Evolutionary conservation across 37 sponge, comb jelly and placozoan genomes (phyloP), one percentile per base, ranked within the genome.

Genomic region (Aplysina aerophoba): DNA sequence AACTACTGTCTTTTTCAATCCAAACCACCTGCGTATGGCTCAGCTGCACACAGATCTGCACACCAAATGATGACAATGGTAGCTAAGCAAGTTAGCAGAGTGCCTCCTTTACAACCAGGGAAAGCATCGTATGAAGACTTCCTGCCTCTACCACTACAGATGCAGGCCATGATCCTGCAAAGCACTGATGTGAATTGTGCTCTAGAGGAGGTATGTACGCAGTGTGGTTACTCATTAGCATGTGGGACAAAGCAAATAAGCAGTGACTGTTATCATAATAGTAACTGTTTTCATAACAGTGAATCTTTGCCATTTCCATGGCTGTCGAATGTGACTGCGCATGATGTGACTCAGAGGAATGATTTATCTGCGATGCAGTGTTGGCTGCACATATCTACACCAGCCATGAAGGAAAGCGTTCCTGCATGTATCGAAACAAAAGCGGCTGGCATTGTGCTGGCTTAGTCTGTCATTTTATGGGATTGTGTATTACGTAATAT

Each of bases 91-190:
- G 15, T 75, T 17, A 41, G 3, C 54, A 75, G 22, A 50, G 54
- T 5, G 37, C 20, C 64, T n/a, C 64, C 64, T 13, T 4, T 4
- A 13, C 64, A 62, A 27, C 27, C 5, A 13, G 25, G 5, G 5
- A 27, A 62, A 21, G 14, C n/a, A 4, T 20, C 73, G 4, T 20
- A 4, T 31, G n/a, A 41, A 36, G 50, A 4, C 13, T 13, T 11
- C 20, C 21, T 75, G 13, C 53, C 50, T 50, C 44, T 75, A 8
- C 78, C 78, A 40, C 25, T 15, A 8, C 20, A 24, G 25, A 19
- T 75, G 44, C 78, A 75, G 78, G n/a, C 78, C 21, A 21, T 75
- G 24, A 24, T 75, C 16, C 54, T 75, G 22, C n/a, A 40, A 75
- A 75, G 78, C 12, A 19, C 14, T 40, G 78, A 75, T 36, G 37